Evolutionary conservation across 1,140 invertebrate genomes (phyloP), one percentile per base, ranked within the genome.

Genomic region (Caerostris extrusa): DNA sequence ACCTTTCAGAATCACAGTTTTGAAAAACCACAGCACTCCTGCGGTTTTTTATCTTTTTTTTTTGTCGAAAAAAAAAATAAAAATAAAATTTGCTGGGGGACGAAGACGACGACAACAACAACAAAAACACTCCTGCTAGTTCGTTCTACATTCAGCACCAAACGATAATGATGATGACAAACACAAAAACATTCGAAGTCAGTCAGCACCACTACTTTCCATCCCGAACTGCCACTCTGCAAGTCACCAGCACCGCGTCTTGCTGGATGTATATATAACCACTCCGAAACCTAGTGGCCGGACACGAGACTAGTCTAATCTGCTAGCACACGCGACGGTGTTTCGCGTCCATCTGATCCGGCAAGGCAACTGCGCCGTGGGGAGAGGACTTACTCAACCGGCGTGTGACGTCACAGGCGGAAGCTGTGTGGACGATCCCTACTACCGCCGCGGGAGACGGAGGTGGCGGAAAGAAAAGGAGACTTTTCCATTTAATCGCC

Each of bases 341-440:
- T 64, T 67, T 91, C 90, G 57, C 90, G 90, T 91, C 90, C 77
- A 91, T 91, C 90, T 91, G 81, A 91, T n/a, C 50, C 8, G 58
- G 58, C 8, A 89, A 58, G n/a, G 58, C 57, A 83, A 61, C 64
- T 61, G 77, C 77, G 34, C 90, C 53, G 77, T 87, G 67, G n/a
- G 67, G 64, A 56, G 69, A 71, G 56, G 91, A 85, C 81, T 71
- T 93, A 93, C 91, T 87, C 91, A 82, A 93, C 91, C 91, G 82
- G 91, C 64, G 64, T 60, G 19, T 93, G 91, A 93, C 91, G 91
- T 93, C 91, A 93, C 50, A 87, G n/a, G 55, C 91, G 91, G 91
- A 93, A 93, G 91, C 67, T 60, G 55, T 50, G 91, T 53, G 91
- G 91, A 77, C 91, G 58, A 77, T 87, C 34, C 34, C 91, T 61